These are phyloP conservation scores for Empidonax traillii DNA, from an alignment of 2,113 vertebrate genomes.

Conservation along the genomic window DNA sequence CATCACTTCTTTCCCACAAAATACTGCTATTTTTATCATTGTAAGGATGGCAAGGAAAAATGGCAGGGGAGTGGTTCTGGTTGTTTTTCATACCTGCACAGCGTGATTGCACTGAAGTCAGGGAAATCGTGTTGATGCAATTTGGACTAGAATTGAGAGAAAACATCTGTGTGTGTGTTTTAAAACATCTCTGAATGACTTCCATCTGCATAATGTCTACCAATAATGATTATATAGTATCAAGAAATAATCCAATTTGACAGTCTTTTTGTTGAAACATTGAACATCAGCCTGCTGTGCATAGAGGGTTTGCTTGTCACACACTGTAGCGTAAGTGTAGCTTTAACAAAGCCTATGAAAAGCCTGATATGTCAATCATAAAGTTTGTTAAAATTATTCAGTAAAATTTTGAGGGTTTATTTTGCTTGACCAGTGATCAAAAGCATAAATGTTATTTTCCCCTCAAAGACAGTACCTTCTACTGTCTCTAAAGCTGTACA, in stretches of 20 bases:
- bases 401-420: background rate
- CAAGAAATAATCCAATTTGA: conserved; percentile 24
- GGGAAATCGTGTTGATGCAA: background rate
- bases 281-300: background rate
- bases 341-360: background rate
- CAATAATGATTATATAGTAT: conserved; percentile 22
- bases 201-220: conserved; percentile 8
- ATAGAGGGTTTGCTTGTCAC: background rate
- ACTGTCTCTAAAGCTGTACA: background rate
- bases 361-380: background rate
- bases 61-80: background rate
- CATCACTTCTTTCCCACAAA: background rate
- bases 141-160: background rate
- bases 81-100: conserved; percentile 37
- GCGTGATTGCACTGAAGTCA: background rate
- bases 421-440: background rate
- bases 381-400: background rate
- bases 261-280: background rate
- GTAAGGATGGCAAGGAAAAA: background rate
- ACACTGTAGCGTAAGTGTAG: background rate
- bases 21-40: conserved; percentile 22
- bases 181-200: background rate
- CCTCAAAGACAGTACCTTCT: background rate
- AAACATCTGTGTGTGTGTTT: conserved; percentile 12
- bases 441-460: background rate